A percentile compares a stretch with the other conserved stretches of the same genome.
Evolutionary conservation across 1,140 invertebrate species (phyloP).

Genomic region (Artemia franciscana): DNA sequence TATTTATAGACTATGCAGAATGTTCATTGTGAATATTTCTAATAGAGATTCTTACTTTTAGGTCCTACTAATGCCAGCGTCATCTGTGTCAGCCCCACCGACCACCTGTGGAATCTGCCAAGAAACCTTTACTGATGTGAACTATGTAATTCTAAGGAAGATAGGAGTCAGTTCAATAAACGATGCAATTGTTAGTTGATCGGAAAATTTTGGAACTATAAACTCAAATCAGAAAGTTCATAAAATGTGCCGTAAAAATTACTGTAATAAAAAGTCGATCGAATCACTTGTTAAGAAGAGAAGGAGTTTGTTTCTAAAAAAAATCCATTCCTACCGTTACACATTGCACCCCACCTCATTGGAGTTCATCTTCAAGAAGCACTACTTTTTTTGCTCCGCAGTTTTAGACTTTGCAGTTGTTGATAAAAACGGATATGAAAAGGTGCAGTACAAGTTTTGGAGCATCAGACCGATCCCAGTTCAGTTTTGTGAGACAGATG

Average conservation of each 20-base stretch:
- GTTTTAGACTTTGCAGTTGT: background rate
- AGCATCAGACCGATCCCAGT: background rate
- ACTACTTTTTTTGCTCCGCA: background rate
- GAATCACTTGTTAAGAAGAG: background rate
- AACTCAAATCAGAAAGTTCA: background rate
- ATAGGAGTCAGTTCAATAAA: background rate
- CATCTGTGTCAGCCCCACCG: background rate
- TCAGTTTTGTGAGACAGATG: background rate
- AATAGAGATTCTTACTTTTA: background rate
- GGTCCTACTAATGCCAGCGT: background rate
- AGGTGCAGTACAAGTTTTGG: background rate
- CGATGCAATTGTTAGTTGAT: background rate
- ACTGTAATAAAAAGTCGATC: background rate
- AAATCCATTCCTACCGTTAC: background rate
- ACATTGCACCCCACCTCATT: background rate
- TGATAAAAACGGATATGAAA: background rate
- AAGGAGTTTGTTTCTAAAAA: background rate
- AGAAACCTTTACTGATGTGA: background rate
- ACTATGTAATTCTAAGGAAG: background rate
- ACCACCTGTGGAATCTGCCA: background rate
- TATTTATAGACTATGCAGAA: background rate
- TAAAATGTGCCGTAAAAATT: background rate
- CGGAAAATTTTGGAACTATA: background rate
- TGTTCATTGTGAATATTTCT: background rate
- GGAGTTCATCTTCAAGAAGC: background rate